Percentiles rank a stretch among this genome's conserved stretches.
phyloP scores from a whole-genome alignment of 2,888 invertebrate species.

The Pristionchus exspectatus region DNA sequence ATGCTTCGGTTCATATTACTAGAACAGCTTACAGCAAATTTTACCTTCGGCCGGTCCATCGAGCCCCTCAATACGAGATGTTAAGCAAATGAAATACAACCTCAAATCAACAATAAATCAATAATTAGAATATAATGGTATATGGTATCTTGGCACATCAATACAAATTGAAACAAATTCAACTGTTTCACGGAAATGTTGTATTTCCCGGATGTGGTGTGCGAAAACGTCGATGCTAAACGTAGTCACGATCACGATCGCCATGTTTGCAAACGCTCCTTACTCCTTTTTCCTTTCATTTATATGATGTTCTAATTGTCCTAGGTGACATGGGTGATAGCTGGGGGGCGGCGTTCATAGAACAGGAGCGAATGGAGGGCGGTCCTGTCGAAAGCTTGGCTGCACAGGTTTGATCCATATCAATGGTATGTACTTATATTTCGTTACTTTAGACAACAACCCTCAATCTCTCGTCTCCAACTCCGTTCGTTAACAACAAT shows the following conservation, averaged over 20 bases:
- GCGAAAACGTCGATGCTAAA: no score
- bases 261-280: neutral
- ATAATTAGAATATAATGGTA: neutral
- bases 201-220: no score
- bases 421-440: neutral
- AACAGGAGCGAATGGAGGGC: slow-evolving; percentile 24
- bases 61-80: neutral
- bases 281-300: neutral
- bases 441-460: neutral
- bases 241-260: neutral
- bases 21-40: slow-evolving; percentile 96
- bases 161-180: no score
- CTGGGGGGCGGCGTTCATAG: slow-evolving; percentile 47
- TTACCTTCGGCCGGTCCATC: slow-evolving; percentile 54
- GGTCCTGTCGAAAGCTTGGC: neutral
- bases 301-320: neutral
- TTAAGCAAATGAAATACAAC: slow-evolving; percentile 1
- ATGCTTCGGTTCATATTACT: slow-evolving; percentile 99
- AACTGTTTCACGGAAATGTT: no score
- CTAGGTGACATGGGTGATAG: slow-evolving; percentile 25
- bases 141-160: no score
- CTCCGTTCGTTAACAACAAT: slow-evolving; percentile 45
- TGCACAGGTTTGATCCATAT: slow-evolving; percentile 6
- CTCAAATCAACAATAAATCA: neutral
- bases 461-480: neutral